Conservation (phyloP, 2,797 vertebrate genomes). For the Microtus obscurus region DNA sequence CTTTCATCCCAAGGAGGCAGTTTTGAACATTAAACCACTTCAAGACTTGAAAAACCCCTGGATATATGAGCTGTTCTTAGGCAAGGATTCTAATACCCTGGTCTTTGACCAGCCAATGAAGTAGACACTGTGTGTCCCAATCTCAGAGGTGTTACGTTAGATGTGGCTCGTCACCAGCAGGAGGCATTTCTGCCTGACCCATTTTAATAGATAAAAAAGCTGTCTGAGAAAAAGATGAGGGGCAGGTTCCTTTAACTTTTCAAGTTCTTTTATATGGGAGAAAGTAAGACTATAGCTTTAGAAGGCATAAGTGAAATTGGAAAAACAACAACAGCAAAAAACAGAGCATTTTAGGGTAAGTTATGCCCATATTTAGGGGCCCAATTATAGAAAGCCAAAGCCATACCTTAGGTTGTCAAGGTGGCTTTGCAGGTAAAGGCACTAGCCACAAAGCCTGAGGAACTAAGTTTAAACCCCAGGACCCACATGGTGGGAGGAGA, state of each 20-base stretch:
- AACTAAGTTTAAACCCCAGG: background rate
- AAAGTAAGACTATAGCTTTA: background rate
- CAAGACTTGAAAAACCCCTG: slow-evolving; percentile 65
- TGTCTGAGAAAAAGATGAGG: background rate
- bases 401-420: background rate
- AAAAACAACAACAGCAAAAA: background rate
- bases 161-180: background rate
- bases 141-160: background rate
- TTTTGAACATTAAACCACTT: slow-evolving; percentile 66
- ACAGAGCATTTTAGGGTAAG: background rate
- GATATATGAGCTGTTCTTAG: slow-evolving; percentile 42
- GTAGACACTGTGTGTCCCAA: background rate
- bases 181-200: background rate
- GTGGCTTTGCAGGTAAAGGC: background rate
- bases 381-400: background rate
- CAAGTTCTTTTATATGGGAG: background rate
- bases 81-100: slow-evolving; percentile 37
- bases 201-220: background rate
- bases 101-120: slow-evolving; percentile 44
- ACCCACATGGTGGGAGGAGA: background rate
- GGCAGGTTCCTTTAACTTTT: background rate
- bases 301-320: background rate
- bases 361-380: background rate
- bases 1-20: slow-evolving; percentile 60
- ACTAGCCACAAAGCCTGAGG: background rate